phyloP scores from a whole-genome alignment of 1,140 invertebrate genomes.

The Dendroctonus valens region DNA sequence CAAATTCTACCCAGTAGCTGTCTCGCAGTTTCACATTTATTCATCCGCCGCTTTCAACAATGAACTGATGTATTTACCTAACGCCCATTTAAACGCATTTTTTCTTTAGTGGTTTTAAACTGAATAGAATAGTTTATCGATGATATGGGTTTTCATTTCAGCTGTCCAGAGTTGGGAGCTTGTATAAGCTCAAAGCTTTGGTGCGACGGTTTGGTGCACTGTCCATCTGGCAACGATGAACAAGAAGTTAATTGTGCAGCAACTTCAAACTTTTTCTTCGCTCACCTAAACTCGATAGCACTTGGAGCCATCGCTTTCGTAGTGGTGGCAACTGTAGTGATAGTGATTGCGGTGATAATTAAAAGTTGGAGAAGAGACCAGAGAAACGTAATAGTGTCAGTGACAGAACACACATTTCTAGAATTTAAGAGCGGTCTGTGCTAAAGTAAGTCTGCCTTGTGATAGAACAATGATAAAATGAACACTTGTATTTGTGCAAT shows the following conservation, averaged over 20 bases:
- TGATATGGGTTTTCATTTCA: conserved; percentile 42
- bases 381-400: conserved; percentile 48
- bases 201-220: conserved; percentile 71
- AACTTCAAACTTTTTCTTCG: conserved; percentile 63
- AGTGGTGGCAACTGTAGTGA: conserved; percentile 38
- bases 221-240: conserved; percentile 74
- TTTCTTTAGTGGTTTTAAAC: too few relatives aligned
- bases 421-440: conserved; percentile 51
- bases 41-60: too few relatives aligned
- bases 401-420: conserved; percentile 51
- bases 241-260: conserved; percentile 70
- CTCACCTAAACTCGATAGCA: conserved; percentile 52
- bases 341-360: conserved; percentile 43
- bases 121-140: too few relatives aligned
- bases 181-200: conserved; percentile 71
- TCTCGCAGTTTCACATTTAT: too few relatives aligned
- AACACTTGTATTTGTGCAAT: too few relatives aligned
- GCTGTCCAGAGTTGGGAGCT: conserved; percentile 69
- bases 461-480: too few relatives aligned
- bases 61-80: too few relatives aligned
- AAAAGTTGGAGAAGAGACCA: conserved; percentile 45
- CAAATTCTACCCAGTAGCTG: too few relatives aligned
- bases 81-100: too few relatives aligned
- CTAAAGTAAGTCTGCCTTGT: conserved; percentile 29
- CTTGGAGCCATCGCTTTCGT: conserved; percentile 36